Base-by-base conservation (phyloP, 2,113 vertebrate species). In the Columbina picui region DNA sequence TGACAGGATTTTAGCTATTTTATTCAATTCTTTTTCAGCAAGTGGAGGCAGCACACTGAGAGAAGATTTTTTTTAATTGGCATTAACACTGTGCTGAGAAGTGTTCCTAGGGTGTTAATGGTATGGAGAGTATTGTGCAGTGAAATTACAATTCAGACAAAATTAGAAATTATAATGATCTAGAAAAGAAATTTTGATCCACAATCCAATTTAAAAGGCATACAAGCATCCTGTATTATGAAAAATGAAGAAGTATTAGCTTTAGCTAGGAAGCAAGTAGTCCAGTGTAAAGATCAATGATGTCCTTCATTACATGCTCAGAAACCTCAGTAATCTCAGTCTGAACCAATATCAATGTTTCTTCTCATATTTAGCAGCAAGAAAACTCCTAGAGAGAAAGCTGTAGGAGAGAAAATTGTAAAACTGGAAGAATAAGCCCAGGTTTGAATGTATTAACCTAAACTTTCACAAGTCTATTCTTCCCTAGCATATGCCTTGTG, bases 1-100 rank as follows among this genome's bases (percentile, higher is more conserved):
- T 57, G 68, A 79, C 83, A 89, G 81, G 82, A 73, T 85, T 89
- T 89, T 45, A 83, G 56, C 49, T 91, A 49, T 10, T 18, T 30
- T 67, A 76, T 80, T 69, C 18, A 69, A 89, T 91, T 95, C 47
- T 39, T 94, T 96, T 94, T 80, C 89, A 87, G 87, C 39, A 87
- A 94, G 59, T 34, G 64, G 74, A 93, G 83, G 70, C 87, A 92
- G 73, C 84, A 53, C 70, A 65, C 85, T 50, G 81, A 90, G 70
- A 92, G 60, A 64, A 96, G 94, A 91, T 92, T 96, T 96, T 92
- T 96, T 96, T 95, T 96, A 97, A 97, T 97, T 96, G 94, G 93
- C 73, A 63, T 96, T 92, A 97, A 93, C 86, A 76, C 89, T 71
- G 52, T 80, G 38, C 69, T 87, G 88, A 87, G 77, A 94, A 96